These are phyloP conservation scores for Nothoprocta pentlandii DNA, from an alignment of 2,113 vertebrate species.

Conservation along the genomic window DNA sequence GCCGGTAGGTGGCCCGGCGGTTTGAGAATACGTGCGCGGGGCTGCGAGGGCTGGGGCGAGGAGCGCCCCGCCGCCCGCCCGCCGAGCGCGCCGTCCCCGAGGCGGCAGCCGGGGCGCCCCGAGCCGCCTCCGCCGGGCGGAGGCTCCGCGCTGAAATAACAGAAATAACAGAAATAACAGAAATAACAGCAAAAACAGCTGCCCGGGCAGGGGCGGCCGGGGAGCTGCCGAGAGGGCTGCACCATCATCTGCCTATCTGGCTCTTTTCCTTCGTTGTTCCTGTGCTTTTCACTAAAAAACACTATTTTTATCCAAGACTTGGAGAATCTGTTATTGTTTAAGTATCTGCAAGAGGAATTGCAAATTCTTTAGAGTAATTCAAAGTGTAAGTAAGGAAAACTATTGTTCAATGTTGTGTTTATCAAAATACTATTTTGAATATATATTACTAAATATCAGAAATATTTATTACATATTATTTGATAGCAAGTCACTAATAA, in stretches of 20 bases:
- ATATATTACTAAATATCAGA: background rate
- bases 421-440: background rate
- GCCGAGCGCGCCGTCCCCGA: too few relatives aligned
- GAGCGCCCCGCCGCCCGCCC: background rate
- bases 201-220: background rate
- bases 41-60: fast-evolving
- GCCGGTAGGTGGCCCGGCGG: slow-evolving; percentile 32
- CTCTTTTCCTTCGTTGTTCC: background rate
- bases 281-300: background rate
- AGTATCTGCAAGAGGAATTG: background rate
- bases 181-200: too few relatives aligned
- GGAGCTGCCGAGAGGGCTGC: background rate
- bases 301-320: background rate
- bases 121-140: fast-evolving
- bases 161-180: background rate
- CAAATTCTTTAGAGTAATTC: background rate
- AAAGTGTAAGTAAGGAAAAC: background rate
- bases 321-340: background rate
- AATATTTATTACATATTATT: background rate
- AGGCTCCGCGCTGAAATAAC: background rate
- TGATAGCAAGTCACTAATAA: background rate
- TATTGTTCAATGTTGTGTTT: background rate
- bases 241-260: background rate
- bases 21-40: background rate
- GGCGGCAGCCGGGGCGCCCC: too few relatives aligned